Evolutionary conservation across 2,113 vertebrate genomes (phyloP), one percentile per base, ranked within the genome.

Genomic region (Morone saxatilis): DNA sequence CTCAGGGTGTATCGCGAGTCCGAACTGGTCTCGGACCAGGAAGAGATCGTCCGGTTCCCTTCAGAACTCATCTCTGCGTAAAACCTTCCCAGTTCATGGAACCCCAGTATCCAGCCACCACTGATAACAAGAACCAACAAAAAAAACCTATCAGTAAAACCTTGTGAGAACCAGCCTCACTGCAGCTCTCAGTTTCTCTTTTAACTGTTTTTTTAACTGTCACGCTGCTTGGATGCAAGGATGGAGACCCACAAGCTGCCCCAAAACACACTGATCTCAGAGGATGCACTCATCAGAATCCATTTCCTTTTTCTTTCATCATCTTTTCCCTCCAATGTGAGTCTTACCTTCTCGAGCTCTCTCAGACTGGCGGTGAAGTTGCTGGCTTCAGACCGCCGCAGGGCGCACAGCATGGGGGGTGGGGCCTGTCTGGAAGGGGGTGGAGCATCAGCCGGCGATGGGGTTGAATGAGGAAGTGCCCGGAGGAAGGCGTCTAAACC

Each of bases 11-110:
- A 99, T 0, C 98, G 96, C 0, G 98, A 97, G 81, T 99, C 98
- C 0, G 98, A 99, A 76, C 98, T 99, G 92, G 92, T 99, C 98
- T n/a, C 98, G 94, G 16, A 99, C 98, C 95, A 99, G 94, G 76
- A 99, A 99, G 3, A n/a, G 98, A 99, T 0, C 98, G 20, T 99
- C 98, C 0, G 97, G 96, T 71, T 98, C 97, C 98, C 91, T 98
- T 98, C 79, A 99, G 93, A n/a, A n/a, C 93, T 99, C 97, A 99
- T 97, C 94, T 99, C 98, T 0, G 97, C 98, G 0, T 99, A n/a
- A n/a, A n/a, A n/a, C n/a, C 98, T 90, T 98, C 98, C 97, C 98
- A 99, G 89, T 98, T 99, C 97, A 99, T 99, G 0, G 98, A 98
- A 1, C 98, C 98, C 98, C 98, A 99, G 86, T 99, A 99, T n/a